Base-by-base conservation (phyloP, 1,140 invertebrate genomes). In the Palaemon carinicauda region DNA sequence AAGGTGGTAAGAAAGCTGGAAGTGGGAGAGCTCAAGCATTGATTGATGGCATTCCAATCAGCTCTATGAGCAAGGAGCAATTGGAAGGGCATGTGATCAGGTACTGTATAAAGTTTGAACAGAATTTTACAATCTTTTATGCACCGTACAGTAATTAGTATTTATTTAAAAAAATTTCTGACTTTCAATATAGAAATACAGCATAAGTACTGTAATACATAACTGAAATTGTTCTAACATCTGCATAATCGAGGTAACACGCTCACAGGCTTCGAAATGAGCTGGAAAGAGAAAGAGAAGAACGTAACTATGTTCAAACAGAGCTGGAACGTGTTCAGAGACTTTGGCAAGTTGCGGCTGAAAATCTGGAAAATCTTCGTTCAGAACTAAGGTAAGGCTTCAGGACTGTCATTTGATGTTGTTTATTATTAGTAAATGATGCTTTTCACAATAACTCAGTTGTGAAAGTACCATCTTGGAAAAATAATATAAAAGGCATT, bases 61-160 rank as follows among this genome's bases (percentile, higher is more conserved):
- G 96, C 19, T 95, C 97, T 91, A 98, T 99, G 97, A 95, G 95
- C 24, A 94, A 97, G 90, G 97, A 98, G 91, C 97, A 98, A 92
- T 92, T 99, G 65, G 96, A 98, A 92, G 94, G 95, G 81, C 98
- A 98, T 91, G 95, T 96, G 12, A 65, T 69, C 19, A 92, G 95
- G 33, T 85, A n/a, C n/a, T n/a, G n/a, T n/a, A 24, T 3, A 21
- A n/a, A 33, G 17, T 41, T 12, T 27, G 15, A 21, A 24, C 0
- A 50, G 33, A 5, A 78, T 10, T 27, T 10, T 50, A 50, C 31
- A 50, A 51, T 0, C 31, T 52, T 7, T 50, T 15, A 50, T 50
- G 21, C 19, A 24, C 17, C 51, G 14, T 33, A 51, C 3, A 1
- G 24, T 52, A 3, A 10, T n/a, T 50, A 21, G 24, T 14, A 19